Evolutionary conservation across 2,888 invertebrate species (phyloP).

Genomic region (Aspidiotus rigidus): DNA sequence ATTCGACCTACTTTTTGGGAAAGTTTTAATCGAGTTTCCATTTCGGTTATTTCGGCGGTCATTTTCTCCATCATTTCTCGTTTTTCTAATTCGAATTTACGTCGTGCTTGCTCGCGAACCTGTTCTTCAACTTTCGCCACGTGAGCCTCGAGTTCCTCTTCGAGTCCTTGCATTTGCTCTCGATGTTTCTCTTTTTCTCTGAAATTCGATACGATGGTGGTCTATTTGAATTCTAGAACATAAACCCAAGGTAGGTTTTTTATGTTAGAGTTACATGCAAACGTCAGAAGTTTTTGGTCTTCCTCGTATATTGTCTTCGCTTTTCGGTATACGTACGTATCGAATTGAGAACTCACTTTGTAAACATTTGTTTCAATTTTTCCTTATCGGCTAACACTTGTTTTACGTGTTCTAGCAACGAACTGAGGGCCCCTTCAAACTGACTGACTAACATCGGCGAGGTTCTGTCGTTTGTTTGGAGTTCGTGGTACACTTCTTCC

Average conservation of each 20-base stretch:
- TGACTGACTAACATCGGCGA: conserved; percentile 45
- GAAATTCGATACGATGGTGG: not conserved
- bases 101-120: conserved; percentile 45
- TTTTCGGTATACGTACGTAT: too few species aligned
- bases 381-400: conserved; percentile 49
- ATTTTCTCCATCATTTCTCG: conserved; percentile 46
- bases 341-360: conserved; percentile 42
- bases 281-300: too few species aligned
- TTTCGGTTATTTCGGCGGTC: conserved; percentile 47
- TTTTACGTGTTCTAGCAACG: conserved; percentile 48
- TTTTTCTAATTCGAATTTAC: conserved; percentile 46
- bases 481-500: conserved; percentile 47
- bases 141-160: conserved; percentile 52
- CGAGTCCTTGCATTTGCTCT: conserved; percentile 47
- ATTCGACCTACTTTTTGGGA: conserved; percentile 45
- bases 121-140: conserved; percentile 47
- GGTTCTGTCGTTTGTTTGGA: conserved; percentile 44
- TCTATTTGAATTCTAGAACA: too few species aligned
- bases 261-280: too few species aligned
- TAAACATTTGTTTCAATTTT: conserved; percentile 48
- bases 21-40: conserved; percentile 47
- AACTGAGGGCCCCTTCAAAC: conserved; percentile 48
- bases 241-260: too few species aligned
- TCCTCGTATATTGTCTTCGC: too few species aligned
- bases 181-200: conserved; percentile 49